Evolutionary conservation across 2,797 vertebrate species (phyloP).

Genomic region (Dryobates pubescens): DNA sequence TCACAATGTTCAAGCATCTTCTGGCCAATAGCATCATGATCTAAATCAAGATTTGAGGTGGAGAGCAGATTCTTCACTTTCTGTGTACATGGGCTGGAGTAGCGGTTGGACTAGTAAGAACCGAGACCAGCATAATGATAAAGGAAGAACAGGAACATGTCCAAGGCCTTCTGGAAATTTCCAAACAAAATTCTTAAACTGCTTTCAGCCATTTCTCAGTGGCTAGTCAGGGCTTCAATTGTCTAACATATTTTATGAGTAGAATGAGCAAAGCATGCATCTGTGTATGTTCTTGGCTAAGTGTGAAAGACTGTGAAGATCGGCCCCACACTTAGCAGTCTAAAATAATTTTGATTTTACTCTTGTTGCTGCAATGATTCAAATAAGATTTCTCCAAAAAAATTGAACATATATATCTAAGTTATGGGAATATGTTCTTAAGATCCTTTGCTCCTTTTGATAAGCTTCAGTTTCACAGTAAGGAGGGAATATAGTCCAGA

Average conservation of each 20-base stretch:
- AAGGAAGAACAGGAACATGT: not conserved
- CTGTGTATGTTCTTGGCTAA: not conserved
- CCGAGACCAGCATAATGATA: not conserved
- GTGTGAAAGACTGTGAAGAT: not conserved
- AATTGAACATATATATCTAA: not conserved
- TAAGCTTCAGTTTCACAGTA: not conserved
- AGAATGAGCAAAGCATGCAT: accelerated
- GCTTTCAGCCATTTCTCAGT: not conserved
- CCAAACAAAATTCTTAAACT: not conserved
- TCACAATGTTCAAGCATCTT: not conserved
- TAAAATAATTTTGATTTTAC: not conserved
- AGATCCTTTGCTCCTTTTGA: not conserved
- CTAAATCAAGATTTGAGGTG: not conserved
- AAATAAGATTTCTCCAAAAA: not conserved
- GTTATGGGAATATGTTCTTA: not conserved
- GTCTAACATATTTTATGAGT: not conserved
- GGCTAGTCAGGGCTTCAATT: not conserved
- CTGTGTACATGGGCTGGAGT: accelerated
- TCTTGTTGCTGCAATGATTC: not conserved
- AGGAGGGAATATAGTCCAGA: not conserved
- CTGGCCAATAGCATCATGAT: not conserved
- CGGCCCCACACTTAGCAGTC: not conserved
- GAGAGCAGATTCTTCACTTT: not conserved
- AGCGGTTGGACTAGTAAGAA: not conserved
- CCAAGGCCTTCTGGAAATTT: not conserved